phyloP scores from a whole-genome alignment of 2,113 vertebrate species.

The Grus americana region DNA sequence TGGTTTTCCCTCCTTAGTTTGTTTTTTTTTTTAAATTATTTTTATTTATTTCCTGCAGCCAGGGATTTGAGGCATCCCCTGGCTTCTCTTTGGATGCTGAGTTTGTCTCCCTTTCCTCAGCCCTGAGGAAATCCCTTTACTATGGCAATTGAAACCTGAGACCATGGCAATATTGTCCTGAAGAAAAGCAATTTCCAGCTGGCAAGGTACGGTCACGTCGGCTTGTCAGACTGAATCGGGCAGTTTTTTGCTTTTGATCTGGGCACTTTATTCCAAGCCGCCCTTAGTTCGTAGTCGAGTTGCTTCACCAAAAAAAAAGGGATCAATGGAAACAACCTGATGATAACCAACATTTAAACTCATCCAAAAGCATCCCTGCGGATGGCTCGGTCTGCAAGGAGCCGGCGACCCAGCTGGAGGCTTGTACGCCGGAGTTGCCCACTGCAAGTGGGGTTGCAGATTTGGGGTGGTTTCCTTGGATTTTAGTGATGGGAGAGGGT shows the following conservation, averaged over 20 bases:
- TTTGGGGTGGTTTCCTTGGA: not conserved
- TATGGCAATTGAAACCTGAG: not conserved
- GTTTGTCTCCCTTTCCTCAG: not conserved
- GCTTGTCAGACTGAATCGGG: not conserved
- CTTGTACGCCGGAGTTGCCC: rapidly evolving
- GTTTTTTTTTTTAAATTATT: not conserved
- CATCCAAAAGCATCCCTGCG: not conserved
- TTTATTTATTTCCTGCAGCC: not conserved
- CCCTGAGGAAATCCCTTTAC: not conserved
- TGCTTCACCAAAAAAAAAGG: not conserved
- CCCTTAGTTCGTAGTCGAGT: not conserved
- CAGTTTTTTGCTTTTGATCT: not conserved
- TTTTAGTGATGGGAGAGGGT: not conserved
- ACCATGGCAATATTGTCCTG: not conserved
- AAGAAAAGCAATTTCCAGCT: not conserved
- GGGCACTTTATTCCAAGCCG: rapidly evolving
- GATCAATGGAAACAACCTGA: rapidly evolving
- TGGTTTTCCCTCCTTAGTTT: not conserved
- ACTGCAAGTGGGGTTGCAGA: rapidly evolving
- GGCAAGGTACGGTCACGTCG: not conserved
- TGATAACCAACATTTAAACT: rapidly evolving
- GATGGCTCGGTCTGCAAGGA: not conserved
- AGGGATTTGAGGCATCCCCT: not conserved
- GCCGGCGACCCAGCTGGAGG: rapidly evolving
- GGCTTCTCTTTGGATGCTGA: conserved; percentile 32